Base-by-base conservation (phyloP, 2,797 vertebrate species). In the Hozukius guyotensis region DNA sequence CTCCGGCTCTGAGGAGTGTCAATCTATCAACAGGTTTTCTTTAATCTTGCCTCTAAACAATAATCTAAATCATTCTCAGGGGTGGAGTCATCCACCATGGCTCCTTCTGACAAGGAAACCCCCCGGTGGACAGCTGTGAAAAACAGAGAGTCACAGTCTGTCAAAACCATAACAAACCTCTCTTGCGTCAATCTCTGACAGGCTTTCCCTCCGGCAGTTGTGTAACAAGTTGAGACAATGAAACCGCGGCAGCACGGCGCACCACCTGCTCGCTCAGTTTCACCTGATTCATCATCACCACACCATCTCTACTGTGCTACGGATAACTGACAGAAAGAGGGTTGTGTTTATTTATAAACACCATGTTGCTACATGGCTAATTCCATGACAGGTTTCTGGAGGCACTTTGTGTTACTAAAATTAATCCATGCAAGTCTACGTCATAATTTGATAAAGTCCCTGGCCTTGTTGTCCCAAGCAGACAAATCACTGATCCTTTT, bases 101-200 rank as follows among this genome's bases (percentile, higher is more conserved):
- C 70, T 76, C 49, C 53, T 60, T 81, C 70, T 88, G 57, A 87
- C 56, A n/a, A 82, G 75, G 63, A 85, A 80, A 6, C 61, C 31
- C 79, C 14, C 24, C 24, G 4, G 20, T 69, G 81, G 88, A 91
- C 88, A 91, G 91, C 92, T 93, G 92, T 87, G 75, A 85, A 88
- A 89, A 90, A 80, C 87, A 91, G 87, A 84, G 16, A 94, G 88
- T 94, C 91, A 92, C 86, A 80, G 78, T 89, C 84, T 86, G 88
- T 87, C 86, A 88, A 75, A 93, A 92, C 91, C 93, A 93, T 74
- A 94, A 93, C 90, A 93, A 93, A 90, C 82, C 36, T 79, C 82
- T 86, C 77, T 69, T 89, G 85, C 91, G 84, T 94, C 92, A 90
- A 72, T 57, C 88, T 85, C 71, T 83, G 34, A 87, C 78, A 87